Evolutionary conservation across 2,113 vertebrate species (phyloP).

Genomic region (Pseudorasbora parva): DNA sequence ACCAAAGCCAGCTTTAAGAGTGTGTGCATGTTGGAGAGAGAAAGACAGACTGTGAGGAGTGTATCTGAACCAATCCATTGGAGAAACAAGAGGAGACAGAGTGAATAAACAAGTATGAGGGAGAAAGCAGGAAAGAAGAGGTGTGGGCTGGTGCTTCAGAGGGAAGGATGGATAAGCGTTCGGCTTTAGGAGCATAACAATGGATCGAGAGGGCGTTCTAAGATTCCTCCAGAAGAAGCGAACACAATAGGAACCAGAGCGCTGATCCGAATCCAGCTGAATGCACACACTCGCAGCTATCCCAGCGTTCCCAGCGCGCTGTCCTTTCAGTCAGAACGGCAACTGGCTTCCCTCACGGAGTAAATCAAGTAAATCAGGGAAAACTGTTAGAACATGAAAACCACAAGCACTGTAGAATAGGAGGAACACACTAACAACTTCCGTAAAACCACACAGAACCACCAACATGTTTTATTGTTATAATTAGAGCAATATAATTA

Average conservation of each 20-base stretch:
- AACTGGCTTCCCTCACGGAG: not conserved
- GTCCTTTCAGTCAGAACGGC: constrained; percentile 3
- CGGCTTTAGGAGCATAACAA: constrained; percentile 43
- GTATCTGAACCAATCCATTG: not conserved
- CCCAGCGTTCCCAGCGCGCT: not conserved
- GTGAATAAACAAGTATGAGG: constrained; percentile 36
- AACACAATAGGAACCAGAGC: not conserved
- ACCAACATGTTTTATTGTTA: too few species aligned
- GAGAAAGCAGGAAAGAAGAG: constrained; percentile 7
- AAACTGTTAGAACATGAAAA: not conserved
- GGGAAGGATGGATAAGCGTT: constrained; percentile 24
- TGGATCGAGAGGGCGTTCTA: constrained; percentile 11
- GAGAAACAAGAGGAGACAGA: constrained; percentile 21
- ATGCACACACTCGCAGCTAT: not conserved
- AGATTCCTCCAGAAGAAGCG: constrained; percentile 39
- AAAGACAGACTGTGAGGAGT: constrained; percentile 38
- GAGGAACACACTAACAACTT: too few species aligned
- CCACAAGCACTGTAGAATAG: not conserved
- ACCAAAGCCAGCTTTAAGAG: constrained; percentile 64
- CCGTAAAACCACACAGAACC: too few species aligned
- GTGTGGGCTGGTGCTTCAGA: constrained; percentile 40
- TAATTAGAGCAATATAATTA: too few species aligned
- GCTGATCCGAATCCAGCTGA: constrained; percentile 29
- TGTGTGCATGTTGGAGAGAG: constrained; percentile 58
- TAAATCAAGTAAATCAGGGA: not conserved